phyloP scores from a whole-genome alignment of 2,888 invertebrate species.

The Polyommatus icarus region DNA sequence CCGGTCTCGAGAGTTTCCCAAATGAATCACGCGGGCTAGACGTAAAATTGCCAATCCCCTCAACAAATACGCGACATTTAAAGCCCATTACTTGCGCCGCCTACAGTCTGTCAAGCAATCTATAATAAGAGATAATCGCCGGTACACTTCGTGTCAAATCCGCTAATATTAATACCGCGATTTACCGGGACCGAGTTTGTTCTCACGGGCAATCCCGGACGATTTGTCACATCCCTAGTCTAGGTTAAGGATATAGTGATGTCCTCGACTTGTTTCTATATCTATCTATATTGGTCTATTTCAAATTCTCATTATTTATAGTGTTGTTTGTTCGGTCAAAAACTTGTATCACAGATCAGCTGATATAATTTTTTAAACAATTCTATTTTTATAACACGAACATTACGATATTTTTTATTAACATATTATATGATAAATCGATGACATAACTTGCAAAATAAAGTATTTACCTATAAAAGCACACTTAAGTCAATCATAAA shows the following conservation, averaged over 20 bases:
- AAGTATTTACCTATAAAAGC: not conserved
- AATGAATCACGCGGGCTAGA: constrained; percentile 17
- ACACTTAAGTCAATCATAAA: not conserved
- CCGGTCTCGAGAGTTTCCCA: not conserved
- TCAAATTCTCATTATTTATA: not conserved
- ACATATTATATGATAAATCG: not conserved
- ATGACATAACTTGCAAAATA: not conserved
- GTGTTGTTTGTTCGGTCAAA: not conserved
- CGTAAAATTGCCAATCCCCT: constrained; percentile 27
- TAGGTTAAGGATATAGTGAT: constrained; percentile 36
- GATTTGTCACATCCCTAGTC: constrained; percentile 63
- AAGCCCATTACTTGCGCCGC: constrained; percentile 46
- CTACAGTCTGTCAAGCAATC: constrained; percentile 54
- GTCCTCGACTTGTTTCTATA: not conserved
- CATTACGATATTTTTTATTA: not conserved
- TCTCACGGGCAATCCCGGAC: constrained; percentile 68
- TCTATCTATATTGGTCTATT: too few species aligned
- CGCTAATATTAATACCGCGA: constrained; percentile 60
- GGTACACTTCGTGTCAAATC: constrained; percentile 66
- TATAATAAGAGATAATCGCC: constrained; percentile 55
- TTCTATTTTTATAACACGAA: too few species aligned
- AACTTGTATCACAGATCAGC: not conserved
- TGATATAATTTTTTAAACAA: not conserved
- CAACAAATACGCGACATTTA: constrained; percentile 28
- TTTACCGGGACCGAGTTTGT: constrained; percentile 59